phyloP scores from a whole-genome alignment of 1,140 invertebrate genomes.

The Hesperophylax magnus region DNA sequence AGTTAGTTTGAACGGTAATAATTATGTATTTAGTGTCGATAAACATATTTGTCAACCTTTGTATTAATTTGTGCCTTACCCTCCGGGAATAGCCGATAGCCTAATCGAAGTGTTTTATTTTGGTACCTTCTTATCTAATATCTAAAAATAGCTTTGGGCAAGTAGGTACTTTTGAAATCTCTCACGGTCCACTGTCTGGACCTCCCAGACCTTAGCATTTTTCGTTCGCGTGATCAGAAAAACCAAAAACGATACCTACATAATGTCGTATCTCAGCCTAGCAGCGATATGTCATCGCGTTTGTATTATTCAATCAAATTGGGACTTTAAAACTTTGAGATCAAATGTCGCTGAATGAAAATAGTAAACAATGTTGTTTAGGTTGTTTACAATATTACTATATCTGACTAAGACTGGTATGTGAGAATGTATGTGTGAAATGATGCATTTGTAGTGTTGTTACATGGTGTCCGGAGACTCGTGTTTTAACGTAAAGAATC shows the following conservation, averaged over 20 bases:
- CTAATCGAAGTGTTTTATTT: no score
- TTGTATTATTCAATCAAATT: constrained; percentile 1
- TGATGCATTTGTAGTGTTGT: no score
- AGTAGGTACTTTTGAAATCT: neutral
- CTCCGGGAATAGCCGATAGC: no score
- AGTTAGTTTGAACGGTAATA: no score
- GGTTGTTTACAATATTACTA: neutral
- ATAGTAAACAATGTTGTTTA: neutral
- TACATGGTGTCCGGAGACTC: no score
- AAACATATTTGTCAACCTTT: no score
- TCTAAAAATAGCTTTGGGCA: no score
- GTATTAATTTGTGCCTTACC: no score
- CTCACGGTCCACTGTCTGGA: neutral
- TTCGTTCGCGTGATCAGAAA: neutral
- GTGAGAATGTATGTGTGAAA: no score
- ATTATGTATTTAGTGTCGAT: no score
- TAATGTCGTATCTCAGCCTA: neutral
- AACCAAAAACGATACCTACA: neutral
- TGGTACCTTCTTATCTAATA: no score
- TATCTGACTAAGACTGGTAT: neutral
- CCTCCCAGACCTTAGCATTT: neutral
- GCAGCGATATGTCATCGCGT: neutral
- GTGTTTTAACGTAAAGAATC: no score
- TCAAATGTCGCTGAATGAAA: constrained; percentile 4
- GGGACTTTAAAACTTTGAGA: constrained; percentile 31